A percentile compares a stretch with the other conserved stretches of the same genome.
phyloP scores from a whole-genome alignment of 1,140 invertebrate species.

The Hylaeus anthracinus region DNA sequence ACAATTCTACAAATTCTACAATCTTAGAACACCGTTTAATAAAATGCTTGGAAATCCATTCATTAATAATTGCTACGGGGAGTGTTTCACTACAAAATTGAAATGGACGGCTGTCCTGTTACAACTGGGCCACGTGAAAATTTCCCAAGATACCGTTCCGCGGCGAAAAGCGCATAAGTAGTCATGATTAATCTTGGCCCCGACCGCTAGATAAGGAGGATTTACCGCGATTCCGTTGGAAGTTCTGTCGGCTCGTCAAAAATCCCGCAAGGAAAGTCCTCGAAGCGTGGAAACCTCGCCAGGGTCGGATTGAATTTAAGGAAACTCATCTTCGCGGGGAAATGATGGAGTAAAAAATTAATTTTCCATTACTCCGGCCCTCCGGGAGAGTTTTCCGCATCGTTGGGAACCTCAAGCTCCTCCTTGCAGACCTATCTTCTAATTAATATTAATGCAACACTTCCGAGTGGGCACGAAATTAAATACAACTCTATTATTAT shows the following conservation, averaged over 20 bases:
- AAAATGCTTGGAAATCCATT: too few species aligned
- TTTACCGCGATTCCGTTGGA: constrained; percentile 45
- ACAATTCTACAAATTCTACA: too few species aligned
- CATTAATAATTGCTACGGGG: too few species aligned
- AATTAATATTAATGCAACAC: constrained; percentile 19
- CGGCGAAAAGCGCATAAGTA: constrained; percentile 25
- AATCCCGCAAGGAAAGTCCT: not conserved
- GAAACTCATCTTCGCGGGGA: constrained; percentile 28
- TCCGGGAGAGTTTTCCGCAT: not conserved
- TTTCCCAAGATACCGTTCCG: constrained; percentile 26
- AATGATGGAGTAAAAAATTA: constrained; percentile 33
- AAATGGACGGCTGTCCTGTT: not conserved
- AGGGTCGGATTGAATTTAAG: constrained; percentile 30
- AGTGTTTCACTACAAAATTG: too few species aligned
- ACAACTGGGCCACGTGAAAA: constrained; percentile 35
- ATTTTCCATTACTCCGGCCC: constrained; percentile 22
- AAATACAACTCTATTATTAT: too few species aligned
- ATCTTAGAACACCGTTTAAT: too few species aligned
- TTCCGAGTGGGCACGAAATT: not conserved
- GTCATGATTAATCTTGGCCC: constrained; percentile 53
- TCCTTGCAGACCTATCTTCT: not conserved
- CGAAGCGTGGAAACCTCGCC: constrained; percentile 9
- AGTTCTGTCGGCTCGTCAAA: constrained; percentile 18
- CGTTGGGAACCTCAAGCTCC: not conserved
- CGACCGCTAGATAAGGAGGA: constrained; percentile 52